These are phyloP conservation scores for Charaxes varanes DNA, from an alignment of 1,140 invertebrate species.

Conservation along the genomic window DNA sequence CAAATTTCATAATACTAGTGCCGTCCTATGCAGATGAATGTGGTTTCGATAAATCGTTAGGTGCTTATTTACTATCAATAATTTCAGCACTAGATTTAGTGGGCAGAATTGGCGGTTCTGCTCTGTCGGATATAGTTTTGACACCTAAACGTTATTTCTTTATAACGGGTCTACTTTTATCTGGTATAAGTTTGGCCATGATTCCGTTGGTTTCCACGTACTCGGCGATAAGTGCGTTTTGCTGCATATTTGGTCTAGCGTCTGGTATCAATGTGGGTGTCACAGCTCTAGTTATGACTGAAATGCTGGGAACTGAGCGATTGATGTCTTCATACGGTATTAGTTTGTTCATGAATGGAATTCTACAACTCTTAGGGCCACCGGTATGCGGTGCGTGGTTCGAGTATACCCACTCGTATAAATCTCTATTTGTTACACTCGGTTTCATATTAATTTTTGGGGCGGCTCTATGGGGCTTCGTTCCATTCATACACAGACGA, in stretches of 20 bases:
- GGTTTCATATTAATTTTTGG: conserved; percentile 84
- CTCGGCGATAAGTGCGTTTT: conserved; percentile 78
- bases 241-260: conserved; percentile 84
- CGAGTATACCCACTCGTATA: conserved; percentile 78
- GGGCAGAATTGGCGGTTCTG: conserved; percentile 87
- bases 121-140: conserved; percentile 81
- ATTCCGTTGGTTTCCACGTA: conserved; percentile 79
- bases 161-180: conserved; percentile 83
- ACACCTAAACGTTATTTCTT: conserved; percentile 89
- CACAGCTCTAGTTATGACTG: conserved; percentile 89
- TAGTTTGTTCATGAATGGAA: conserved; percentile 87
- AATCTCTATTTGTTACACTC: conserved; percentile 81
- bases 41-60: conserved; percentile 80
- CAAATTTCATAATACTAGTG: conserved; percentile 88
- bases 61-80: conserved; percentile 83
- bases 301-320: conserved; percentile 87
- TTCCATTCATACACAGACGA: conserved; percentile 79
- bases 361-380: conserved; percentile 86
- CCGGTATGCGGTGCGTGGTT: conserved; percentile 84
- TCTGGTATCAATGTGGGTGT: conserved; percentile 91
- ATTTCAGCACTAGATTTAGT: conserved; percentile 86
- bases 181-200: conserved; percentile 81
- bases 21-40: conserved; percentile 83
- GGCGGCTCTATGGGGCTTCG: conserved; percentile 81
- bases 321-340: conserved; percentile 89